A percentile compares a stretch with the other conserved stretches of the same genome.
phyloP scores from a whole-genome alignment of 1,140 invertebrate species.

The Polyergus mexicanus region DNA sequence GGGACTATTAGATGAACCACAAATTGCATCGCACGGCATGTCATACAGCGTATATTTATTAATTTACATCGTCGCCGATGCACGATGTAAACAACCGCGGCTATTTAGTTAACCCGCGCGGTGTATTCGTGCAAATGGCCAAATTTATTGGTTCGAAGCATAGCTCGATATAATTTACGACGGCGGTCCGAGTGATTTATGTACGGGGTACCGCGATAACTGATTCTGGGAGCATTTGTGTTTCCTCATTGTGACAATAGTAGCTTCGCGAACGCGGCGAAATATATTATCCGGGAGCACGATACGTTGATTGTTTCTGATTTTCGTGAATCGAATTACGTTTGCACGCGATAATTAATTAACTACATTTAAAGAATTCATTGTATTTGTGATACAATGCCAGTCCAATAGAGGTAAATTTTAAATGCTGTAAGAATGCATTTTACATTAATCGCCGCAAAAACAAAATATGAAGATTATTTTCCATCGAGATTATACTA shows the following conservation, averaged over 20 bases:
- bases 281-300: conserved; percentile 13
- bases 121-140: conserved; percentile 43
- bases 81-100: conserved; percentile 49
- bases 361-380: conserved; percentile 24
- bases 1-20: not conserved
- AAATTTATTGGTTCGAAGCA: conserved; percentile 54
- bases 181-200: conserved; percentile 51
- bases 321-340: conserved; percentile 25
- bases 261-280: conserved; percentile 29
- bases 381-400: not conserved
- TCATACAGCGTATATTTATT: conserved; percentile 44
- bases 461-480: not conserved
- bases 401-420: not conserved
- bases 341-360: conserved; percentile 3
- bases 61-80: conserved; percentile 45
- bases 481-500: not conserved
- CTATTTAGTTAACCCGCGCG: conserved; percentile 52
- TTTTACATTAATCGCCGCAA: no score
- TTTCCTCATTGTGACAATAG: conserved; percentile 57
- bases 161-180: conserved; percentile 59
- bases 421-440: not conserved
- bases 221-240: conserved; percentile 54
- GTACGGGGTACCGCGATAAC: conserved; percentile 45
- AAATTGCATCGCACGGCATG: conserved; percentile 26
- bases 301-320: conserved; percentile 32